These are phyloP conservation scores for Otocyon megalotis DNA, from an alignment of 2,113 vertebrate species.

Conservation along the genomic window DNA sequence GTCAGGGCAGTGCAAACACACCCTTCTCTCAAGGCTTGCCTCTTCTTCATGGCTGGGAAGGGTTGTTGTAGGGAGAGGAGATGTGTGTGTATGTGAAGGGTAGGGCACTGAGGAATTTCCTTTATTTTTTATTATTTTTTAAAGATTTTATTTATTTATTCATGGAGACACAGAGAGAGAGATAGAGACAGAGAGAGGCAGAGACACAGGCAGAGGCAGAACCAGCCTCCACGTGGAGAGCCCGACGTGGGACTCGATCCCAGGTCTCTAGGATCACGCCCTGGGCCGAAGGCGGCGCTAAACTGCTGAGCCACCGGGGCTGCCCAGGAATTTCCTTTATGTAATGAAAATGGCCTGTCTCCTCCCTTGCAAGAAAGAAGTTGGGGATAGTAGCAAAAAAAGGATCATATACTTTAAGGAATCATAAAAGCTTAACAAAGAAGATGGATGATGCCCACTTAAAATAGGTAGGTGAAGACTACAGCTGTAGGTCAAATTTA, in stretches of 20 bases:
- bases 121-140: background rate
- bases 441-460: background rate
- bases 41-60: background rate
- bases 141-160: no score
- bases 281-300: no score
- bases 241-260: no score
- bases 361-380: constrained; percentile 19
- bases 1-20: background rate
- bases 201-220: no score
- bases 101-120: background rate
- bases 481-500: constrained; percentile 20
- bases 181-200: no score
- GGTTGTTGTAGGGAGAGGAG: background rate
- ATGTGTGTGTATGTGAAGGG: background rate
- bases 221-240: no score
- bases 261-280: no score
- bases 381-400: background rate
- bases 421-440: constrained; percentile 8
- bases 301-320: no score
- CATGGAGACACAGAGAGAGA: no score
- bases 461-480: background rate
- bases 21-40: background rate
- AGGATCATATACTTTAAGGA: background rate
- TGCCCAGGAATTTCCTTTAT: background rate
- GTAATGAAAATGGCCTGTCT: background rate